phyloP scores from a whole-genome alignment of 2,888 invertebrate species.

The Trissolcus japonicus region DNA sequence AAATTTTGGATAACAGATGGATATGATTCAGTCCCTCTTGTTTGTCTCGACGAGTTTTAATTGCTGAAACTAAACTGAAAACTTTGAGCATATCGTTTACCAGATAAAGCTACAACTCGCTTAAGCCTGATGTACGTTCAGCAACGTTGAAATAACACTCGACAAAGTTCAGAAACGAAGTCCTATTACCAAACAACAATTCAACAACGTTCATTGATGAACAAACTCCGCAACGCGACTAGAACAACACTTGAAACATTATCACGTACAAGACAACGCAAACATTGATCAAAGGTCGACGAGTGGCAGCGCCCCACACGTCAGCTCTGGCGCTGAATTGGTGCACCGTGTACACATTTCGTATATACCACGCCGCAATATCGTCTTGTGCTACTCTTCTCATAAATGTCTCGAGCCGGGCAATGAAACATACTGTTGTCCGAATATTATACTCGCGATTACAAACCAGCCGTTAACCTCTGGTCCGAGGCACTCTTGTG shows the following conservation, averaged over 20 bases:
- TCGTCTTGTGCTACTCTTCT: constrained; percentile 16
- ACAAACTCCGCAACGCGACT: constrained; percentile 27
- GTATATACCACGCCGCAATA: constrained; percentile 8
- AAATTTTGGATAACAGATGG: too few species aligned
- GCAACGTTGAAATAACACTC: constrained; percentile 20
- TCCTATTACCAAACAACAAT: constrained; percentile 31
- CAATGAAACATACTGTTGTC: constrained; percentile 20
- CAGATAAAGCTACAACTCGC: constrained; percentile 10
- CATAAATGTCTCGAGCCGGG: constrained; percentile 6
- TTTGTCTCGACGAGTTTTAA: too few species aligned
- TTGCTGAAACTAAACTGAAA: background rate
- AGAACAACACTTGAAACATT: constrained; percentile 33
- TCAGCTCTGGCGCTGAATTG: background rate
- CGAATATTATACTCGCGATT: constrained; percentile 33
- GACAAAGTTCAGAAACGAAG: constrained; percentile 22
- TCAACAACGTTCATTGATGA: constrained; percentile 25
- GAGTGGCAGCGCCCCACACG: constrained; percentile 13
- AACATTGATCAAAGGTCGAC: constrained; percentile 39
- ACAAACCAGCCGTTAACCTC: constrained; percentile 22
- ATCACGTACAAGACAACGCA: constrained; percentile 37
- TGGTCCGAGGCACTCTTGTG: too few species aligned
- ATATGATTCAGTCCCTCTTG: too few species aligned
- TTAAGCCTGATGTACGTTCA: constrained; percentile 2
- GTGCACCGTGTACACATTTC: constrained; percentile 16
- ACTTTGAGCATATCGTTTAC: constrained; percentile 7